Base-by-base conservation (phyloP, 2,888 invertebrate species). In the Melanophora roralis region DNA sequence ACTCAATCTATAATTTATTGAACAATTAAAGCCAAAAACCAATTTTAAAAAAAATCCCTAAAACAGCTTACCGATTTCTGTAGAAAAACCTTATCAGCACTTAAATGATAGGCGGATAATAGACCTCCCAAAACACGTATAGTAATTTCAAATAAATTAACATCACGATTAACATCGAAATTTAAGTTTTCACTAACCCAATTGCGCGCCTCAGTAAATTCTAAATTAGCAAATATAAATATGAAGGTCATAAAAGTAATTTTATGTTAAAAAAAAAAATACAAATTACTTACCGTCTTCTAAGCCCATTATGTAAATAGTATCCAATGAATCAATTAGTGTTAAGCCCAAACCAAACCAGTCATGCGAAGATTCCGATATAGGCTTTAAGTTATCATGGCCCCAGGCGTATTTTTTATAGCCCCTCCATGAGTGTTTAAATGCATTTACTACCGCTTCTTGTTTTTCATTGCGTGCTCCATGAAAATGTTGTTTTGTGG, bases 311-410 rank as follows among this genome's bases (percentile, higher is more conserved):
- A 99, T 97, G 84, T 95, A 96, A 87, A 98, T 94, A 0, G 99
- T 99, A 88, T 99, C 99, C 82, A 99, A 90, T 0, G 97, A 94
- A 91, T 99, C 99, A 0, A 99, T 94, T 82, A 99, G 95, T 1
- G 98, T 98, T n/a, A 99, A 92, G 0, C 98, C 99, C 1, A 99
- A 92, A 0, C 95, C 95, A 90, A 99, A 99, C 99, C 99, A 99
- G 87, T 98, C 97, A 64, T 94, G 93, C 77, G 94, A 93, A 81
- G 93, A 92, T 84, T 94, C 95, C 0, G 96, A 94, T 36, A 98
- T 93, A 0, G 99, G 99, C 86, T 95, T 96, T 49, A 99, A 91
- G 87, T 98, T 97, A 88, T 99, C 99, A 85, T 97, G 96, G 1
- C 99, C 99, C 99, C 99, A 99, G 0, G 99, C 98, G 90, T 94